Base-by-base conservation (phyloP, 92 coral and sea anemone genomes). In the Pocillopora meandrina region DNA sequence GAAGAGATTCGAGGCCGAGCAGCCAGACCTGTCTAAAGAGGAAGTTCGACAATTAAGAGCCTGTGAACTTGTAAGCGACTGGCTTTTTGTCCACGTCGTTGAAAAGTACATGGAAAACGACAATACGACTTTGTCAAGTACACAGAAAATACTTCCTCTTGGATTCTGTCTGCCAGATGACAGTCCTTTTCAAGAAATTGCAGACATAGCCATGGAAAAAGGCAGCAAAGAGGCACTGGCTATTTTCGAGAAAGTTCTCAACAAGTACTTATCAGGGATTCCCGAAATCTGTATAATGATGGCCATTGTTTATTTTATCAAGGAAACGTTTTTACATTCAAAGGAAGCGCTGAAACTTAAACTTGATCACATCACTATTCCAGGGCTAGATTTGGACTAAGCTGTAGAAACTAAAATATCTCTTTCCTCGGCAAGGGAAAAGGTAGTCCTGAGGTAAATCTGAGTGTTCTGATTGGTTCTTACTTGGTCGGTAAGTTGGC, bases 311-410 rank as follows among this genome's bases (percentile, higher is more conserved):
- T 36, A n/a, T 52, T 81, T 16, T 23, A 15, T 18, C 70, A 13
- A 68, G 76, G 9, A 31, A 68, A n/a, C 31, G 57, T 49, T 81
- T 56, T 72, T 23, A 15, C 35, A 81, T 5, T 47, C 31, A 17
- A 68, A 68, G 55, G 65, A 69, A 14, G 76, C 12, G 56, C 10
- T 55, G 85, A 69, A 60, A 26, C 65, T 2, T 2, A 81, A 81
- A 36, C 85, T 81, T 21, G 66, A 52, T 56, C 55, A 52, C 66
- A 81, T 81, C 85, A 81, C 85, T 14, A 67, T 81, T 31, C 72
- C 82, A 13, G 68, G 26, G 49, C 1, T 42, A 42, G 49, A 83
- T 65, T 61, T 83, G 18, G 87, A 83, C 35, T 83, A 61, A 83
- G 5, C 79, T 15, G 16, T 14, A 8, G 7, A 18, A 66, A 66